phyloP scores from a whole-genome alignment of 2,888 invertebrate species.

The Hemaris fuciformis region DNA sequence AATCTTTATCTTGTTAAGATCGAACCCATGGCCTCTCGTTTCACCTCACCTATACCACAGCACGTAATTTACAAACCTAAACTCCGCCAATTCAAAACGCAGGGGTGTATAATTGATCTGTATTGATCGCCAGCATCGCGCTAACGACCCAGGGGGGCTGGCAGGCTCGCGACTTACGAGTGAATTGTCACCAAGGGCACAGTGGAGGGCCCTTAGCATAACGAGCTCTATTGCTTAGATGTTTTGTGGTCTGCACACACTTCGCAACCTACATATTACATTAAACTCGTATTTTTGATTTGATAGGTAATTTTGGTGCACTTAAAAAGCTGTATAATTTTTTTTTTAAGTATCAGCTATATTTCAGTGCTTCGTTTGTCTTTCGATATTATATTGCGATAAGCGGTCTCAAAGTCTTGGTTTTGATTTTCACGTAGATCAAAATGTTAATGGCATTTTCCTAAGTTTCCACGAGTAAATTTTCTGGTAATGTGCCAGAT shows the following conservation, averaged over 20 bases:
- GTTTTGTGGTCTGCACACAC: neutral
- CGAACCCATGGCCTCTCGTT: too few relatives aligned
- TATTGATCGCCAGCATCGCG: neutral
- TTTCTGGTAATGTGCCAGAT: too few relatives aligned
- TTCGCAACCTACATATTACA: neutral
- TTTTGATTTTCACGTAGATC: too few relatives aligned
- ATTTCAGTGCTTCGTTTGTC: too few relatives aligned
- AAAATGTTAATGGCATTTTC: too few relatives aligned
- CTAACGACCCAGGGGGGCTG: neutral
- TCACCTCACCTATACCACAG: neutral
- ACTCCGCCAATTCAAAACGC: slow-evolving; percentile 24
- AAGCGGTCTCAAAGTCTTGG: too few relatives aligned
- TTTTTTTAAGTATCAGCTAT: too few relatives aligned
- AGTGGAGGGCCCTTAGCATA: slow-evolving; percentile 42
- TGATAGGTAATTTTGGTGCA: neutral
- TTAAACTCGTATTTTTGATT: too few relatives aligned
- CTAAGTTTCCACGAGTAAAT: too few relatives aligned
- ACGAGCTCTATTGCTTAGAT: neutral
- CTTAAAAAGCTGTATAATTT: too few relatives aligned
- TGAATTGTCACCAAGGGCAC: slow-evolving; percentile 55
- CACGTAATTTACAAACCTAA: slow-evolving; percentile 25
- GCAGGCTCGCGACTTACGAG: slow-evolving; percentile 19
- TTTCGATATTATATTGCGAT: too few relatives aligned
- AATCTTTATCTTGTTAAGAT: too few relatives aligned
- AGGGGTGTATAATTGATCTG: slow-evolving; percentile 8